Evolutionary conservation across 37 sponge, comb jelly and placozoan species (phyloP), one percentile per base, ranked within the genome.

Genomic region (Ianthella basta): DNA sequence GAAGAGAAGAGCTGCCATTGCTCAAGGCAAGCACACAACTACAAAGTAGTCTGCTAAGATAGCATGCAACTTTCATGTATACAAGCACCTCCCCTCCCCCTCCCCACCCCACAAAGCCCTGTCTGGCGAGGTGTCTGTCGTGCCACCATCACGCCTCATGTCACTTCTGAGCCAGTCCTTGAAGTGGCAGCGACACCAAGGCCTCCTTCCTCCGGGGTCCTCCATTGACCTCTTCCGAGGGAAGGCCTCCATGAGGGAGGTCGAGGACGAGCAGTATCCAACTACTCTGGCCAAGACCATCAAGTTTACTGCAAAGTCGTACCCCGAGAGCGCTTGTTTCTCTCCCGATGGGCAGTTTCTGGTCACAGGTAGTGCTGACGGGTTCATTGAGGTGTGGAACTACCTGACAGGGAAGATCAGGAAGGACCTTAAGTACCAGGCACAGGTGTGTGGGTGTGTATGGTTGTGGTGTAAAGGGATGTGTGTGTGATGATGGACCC

Each of bases 101-200:
- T 23, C 24, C 19, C 72, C 15, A 6, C 25, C 84, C 27, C 73
- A 21, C 20, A 6, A 1, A 94, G 95, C 97, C 25, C 87, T 98
- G 0, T 86, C 99, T 21, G 93, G 97, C 50, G 99, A 94, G 80
- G 97, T 98, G 38, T 91, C 93, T n/a, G 99, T 98, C 39, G 99
- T 98, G 2, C 91, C 99, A 24, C 95, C 99, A 15, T 92, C 97
- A 18, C 63, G 99, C n/a, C 89, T 98, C 40, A 83, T 98, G 82
- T 93, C 99, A 19, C 89, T 98, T 18, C 86, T 98, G 55, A 93
- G 97, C 8, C 99, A 98, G 88, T 67, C 94, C 33, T 88, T 98
- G 54, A 98, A 98, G 80, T 98, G 99, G 99, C 99, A 98, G 87
- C 97, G 97, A 77, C 99, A 98, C 75, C 99, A 98, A 86, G 99